phyloP scores from a whole-genome alignment of 2,888 invertebrate species.

The Lasiommata megera region DNA sequence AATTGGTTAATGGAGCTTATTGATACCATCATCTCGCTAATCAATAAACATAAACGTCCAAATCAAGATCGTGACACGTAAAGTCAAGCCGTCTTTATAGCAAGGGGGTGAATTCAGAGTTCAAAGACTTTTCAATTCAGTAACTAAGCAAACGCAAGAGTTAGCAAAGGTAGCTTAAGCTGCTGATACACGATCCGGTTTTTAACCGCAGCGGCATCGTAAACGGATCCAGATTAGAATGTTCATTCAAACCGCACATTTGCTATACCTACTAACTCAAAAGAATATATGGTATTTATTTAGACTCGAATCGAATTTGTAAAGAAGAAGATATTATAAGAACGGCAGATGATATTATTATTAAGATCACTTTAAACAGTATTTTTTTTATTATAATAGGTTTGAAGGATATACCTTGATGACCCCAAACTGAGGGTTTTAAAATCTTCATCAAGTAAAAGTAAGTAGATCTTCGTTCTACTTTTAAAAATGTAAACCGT shows the following conservation, averaged over 20 bases:
- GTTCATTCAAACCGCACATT: not conserved
- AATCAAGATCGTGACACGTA: constrained; percentile 61
- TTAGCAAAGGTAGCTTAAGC: constrained; percentile 45
- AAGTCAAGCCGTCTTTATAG: constrained; percentile 55
- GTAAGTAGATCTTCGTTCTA: too few relatives aligned
- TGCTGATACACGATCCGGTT: constrained; percentile 1
- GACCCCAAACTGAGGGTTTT: too few relatives aligned
- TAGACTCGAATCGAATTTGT: too few relatives aligned
- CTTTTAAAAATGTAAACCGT: too few relatives aligned
- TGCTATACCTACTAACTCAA: too few relatives aligned
- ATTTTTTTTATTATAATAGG: too few relatives aligned
- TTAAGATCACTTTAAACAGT: too few relatives aligned
- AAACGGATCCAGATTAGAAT: not conserved
- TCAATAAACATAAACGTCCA: constrained; percentile 77
- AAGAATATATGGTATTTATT: too few relatives aligned
- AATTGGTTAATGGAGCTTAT: constrained; percentile 77
- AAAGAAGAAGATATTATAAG: too few relatives aligned
- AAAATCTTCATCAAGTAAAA: too few relatives aligned
- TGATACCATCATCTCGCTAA: constrained; percentile 61
- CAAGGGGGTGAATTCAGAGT: constrained; percentile 52
- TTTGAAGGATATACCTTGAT: too few relatives aligned
- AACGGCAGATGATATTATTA: too few relatives aligned
- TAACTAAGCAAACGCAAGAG: constrained; percentile 46
- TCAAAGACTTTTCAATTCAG: constrained; percentile 67
- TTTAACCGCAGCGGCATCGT: not conserved